Evolutionary conservation across 1,140 invertebrate genomes (phyloP).

Genomic region (Meloidogyne exigua): DNA sequence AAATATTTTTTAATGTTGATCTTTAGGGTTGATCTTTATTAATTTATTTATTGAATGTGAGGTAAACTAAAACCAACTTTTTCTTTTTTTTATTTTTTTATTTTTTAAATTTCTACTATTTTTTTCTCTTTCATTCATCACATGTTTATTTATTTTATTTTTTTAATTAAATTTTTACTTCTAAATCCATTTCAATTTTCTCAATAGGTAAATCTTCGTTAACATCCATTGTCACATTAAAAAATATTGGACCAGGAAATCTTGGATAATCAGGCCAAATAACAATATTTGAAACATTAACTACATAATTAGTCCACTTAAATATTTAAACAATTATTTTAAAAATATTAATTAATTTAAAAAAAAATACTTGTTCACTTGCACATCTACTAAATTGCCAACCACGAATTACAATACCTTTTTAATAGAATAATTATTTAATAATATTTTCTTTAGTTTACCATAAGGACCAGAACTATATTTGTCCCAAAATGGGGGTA

Average conservation of each 20-base stretch:
- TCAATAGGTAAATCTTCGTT: slow-evolving; percentile 59
- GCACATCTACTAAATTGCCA: slow-evolving; percentile 63
- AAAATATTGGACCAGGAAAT: slow-evolving; percentile 63
- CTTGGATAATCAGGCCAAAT: slow-evolving; percentile 64
- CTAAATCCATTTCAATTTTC: slow-evolving; percentile 63
- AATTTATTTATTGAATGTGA: no score
- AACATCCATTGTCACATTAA: slow-evolving; percentile 64
- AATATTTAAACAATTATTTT: slow-evolving; percentile 5
- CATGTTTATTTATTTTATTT: background rate
- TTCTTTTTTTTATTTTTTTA: no score
- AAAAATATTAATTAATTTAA: background rate
- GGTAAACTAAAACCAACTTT: no score
- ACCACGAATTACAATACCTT: slow-evolving; percentile 58
- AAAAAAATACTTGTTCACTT: slow-evolving; percentile 53
- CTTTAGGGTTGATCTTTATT: no score
- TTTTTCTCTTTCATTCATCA: no score
- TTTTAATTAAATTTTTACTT: slow-evolving; percentile 29
- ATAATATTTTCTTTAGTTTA: slow-evolving; percentile 6
- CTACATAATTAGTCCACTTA: slow-evolving; percentile 63
- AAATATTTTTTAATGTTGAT: no score
- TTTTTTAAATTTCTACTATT: no score
- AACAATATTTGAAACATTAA: slow-evolving; percentile 63
- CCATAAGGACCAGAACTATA: slow-evolving; percentile 60
- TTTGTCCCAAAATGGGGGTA: slow-evolving; percentile 63
- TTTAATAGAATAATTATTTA: background rate